Evolutionary conservation across 2,797 vertebrate species (phyloP).

Genomic region (Brotula barbata): DNA sequence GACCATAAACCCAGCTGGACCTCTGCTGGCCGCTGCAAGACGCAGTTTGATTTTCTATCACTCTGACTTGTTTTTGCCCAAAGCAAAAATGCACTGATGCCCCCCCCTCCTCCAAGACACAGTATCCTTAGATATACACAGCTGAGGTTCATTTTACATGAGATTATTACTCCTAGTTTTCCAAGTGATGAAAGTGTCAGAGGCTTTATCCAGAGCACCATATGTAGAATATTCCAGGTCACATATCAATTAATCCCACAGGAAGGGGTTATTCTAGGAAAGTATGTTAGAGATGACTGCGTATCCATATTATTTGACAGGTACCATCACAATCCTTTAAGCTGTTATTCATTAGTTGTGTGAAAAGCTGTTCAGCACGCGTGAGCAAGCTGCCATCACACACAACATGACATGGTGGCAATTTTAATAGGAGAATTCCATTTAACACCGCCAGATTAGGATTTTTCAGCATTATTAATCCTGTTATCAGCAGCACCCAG

Average conservation of each 20-base stretch:
- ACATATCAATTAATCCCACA: slow-evolving; percentile 63
- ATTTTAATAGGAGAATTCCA: slow-evolving; percentile 94
- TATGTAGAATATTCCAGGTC: neutral
- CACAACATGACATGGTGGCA: slow-evolving; percentile 81
- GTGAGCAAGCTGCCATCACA: slow-evolving; percentile 76
- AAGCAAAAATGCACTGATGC: slow-evolving; percentile 32
- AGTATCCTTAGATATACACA: slow-evolving; percentile 27
- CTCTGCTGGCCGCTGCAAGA: slow-evolving; percentile 36
- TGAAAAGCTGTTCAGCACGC: slow-evolving; percentile 82
- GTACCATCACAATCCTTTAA: slow-evolving; percentile 60
- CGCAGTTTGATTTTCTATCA: slow-evolving; percentile 49
- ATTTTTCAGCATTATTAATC: slow-evolving; percentile 95
- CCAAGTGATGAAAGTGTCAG: neutral
- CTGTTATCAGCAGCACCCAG: slow-evolving; percentile 97
- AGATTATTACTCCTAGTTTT: slow-evolving; percentile 19
- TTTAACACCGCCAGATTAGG: slow-evolving; percentile 93
- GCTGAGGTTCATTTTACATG: neutral
- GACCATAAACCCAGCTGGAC: slow-evolving; percentile 37
- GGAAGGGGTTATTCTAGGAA: slow-evolving; percentile 44
- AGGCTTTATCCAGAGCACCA: slow-evolving; percentile 23
- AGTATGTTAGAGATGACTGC: slow-evolving; percentile 38
- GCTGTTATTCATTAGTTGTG: slow-evolving; percentile 83
- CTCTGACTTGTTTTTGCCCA: slow-evolving; percentile 27
- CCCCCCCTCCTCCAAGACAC: slow-evolving; percentile 1
- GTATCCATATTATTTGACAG: slow-evolving; percentile 52